These are phyloP conservation scores for Brachypteracias leptosomus DNA, from an alignment of 2,113 vertebrate species.

Conservation along the genomic window DNA sequence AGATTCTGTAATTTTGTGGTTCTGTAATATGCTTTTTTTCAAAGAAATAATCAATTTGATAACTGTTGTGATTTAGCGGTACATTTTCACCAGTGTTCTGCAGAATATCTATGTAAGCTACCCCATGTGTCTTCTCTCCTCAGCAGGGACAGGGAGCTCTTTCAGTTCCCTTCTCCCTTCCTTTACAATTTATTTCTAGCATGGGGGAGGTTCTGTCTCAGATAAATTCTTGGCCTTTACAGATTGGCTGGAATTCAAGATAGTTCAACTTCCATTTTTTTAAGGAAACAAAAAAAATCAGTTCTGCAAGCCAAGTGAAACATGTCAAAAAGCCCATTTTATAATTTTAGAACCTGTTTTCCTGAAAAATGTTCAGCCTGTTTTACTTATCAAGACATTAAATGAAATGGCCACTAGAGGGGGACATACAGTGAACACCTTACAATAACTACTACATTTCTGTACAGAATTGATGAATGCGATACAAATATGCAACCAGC, in stretches of 20 bases:
- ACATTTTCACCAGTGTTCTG: not conserved
- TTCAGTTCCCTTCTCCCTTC: not conserved
- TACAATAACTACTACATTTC: not conserved
- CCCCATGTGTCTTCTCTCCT: not conserved
- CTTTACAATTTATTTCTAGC: not conserved
- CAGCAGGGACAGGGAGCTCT: fast-evolving
- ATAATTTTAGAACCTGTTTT: not conserved
- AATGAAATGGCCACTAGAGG: not conserved
- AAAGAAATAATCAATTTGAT: not conserved
- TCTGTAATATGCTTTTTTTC: not conserved
- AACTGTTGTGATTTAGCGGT: not conserved
- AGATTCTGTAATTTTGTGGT: not conserved
- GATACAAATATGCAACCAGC: not conserved
- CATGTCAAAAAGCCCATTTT: not conserved
- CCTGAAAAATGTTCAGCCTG: not conserved
- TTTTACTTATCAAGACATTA: not conserved
- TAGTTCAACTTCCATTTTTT: not conserved
- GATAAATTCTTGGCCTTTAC: not conserved
- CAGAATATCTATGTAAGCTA: not conserved
- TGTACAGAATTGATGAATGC: fast-evolving
- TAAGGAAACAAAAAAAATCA: not conserved
- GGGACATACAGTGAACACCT: not conserved
- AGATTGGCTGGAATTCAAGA: not conserved
- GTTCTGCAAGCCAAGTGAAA: not conserved
- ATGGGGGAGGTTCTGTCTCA: not conserved